Base-by-base conservation (phyloP, 2,113 vertebrate genomes). In the Zosterops hypoxanthus region DNA sequence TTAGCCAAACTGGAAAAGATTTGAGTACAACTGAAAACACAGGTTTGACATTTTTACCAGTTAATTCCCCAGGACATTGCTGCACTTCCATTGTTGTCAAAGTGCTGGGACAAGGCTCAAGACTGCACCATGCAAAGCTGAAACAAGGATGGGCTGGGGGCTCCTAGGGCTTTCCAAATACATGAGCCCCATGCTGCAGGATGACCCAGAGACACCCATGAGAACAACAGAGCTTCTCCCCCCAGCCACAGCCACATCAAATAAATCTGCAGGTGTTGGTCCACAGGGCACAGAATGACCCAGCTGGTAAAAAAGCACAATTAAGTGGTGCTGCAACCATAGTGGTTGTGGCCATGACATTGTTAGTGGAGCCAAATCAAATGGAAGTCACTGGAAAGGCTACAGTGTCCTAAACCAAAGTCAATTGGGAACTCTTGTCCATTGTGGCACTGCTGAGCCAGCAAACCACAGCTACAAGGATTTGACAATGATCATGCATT, bases 141-240 rank as follows among this genome's bases (percentile, higher is more conserved):
- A 31, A 68, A 34, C 0, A 1, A 59, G 47, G 29, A 28, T 3
- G 22, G 42, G 70, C 65, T 57, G 33, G 55, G 65, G 65, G 41
- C 39, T 80, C 28, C 52, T 1, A 4, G 7, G 23, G 14, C 8
- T 61, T 26, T 26, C 86, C 57, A 50, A 53, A 50, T 1, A 18
- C 25, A 8, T 0, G 0, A 42, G 10, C 17, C 3, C 6, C 24
- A 6, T 0, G 8, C 50, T 61, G n/a, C n/a, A 22, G 39, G 0
- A 1, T 23, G 47, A 36, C 64, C 57, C 29, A 23, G 53, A 55
- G 28, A 80, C 29, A 59, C 5, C 14, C 33, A 12, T 0, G 1
- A 26, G 25, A 36, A 47, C 29, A 34, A 2, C 1, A 42, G 33
- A 69, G 72, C 41, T 22, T 28, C 29, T 14, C 22, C 25, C 52